Evolutionary conservation across 2,888 invertebrate genomes (phyloP), one percentile per base, ranked within the genome.

Genomic region (Cephus nigrinus): DNA sequence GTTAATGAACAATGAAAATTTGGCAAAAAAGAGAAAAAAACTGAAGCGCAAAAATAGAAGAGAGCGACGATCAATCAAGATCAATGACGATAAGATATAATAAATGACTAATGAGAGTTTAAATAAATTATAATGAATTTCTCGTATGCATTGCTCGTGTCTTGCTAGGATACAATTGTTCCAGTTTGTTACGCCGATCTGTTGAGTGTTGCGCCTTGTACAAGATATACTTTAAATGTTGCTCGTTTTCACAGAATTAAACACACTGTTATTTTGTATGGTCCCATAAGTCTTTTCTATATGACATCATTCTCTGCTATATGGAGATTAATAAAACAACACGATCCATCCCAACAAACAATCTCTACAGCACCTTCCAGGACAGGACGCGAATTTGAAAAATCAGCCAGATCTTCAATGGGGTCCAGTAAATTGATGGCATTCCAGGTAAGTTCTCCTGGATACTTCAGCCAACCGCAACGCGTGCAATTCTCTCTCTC

Each of bases 181-280:
- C 85, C 83, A 87, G 84, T 86, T 87, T 86, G 86, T 88, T 86
- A 86, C 81, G 85, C 84, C 81, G 83, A 84, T 86, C 83, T 84
- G 84, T 88, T 85, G 82, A 82, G 79, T 82, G 83, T 86, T 86
- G 83, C 83, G 84, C 83, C 85, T 85, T 79, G 79, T 79, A 81
- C 73, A 76, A 78, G 81, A 80, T 79, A 80, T 81, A 71, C 82
- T 85, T 88, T 88, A 84, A 89, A 83, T 83, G 86, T 88, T 89
- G 86, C 86, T 89, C 87, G 88, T 81, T 86, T 87, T 86, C 84
- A 71, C 85, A 88, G 87, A 88, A 87, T 86, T 87, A 86, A 84
- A 87, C 86, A 89, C 88, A 89, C 89, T 89, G 90, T 90, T 90
- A 88, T 90, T 90, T 90, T 90, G 84, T 90, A 90, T 89, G 87